Percentiles rank a stretch among this genome's conserved stretches.
These are phyloP conservation scores for Pollimyrus isidori DNA, from an alignment of 2,113 vertebrate genomes.

Conservation along the genomic window DNA sequence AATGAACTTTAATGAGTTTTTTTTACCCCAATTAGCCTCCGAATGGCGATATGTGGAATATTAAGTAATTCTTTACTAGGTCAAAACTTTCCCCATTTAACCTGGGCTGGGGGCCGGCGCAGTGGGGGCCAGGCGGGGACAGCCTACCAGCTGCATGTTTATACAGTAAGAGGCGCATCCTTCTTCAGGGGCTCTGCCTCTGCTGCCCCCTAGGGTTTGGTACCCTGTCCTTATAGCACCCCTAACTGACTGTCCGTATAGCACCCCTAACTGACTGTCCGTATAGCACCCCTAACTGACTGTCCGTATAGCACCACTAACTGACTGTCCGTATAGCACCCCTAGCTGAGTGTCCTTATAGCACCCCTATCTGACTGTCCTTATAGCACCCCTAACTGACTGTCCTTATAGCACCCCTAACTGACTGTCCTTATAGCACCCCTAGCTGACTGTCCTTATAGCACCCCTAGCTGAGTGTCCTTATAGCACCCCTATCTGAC, in stretches of 20 bases:
- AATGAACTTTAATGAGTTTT: conserved; percentile 43
- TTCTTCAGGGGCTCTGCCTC: neutral
- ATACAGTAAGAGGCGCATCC: neutral
- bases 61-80: conserved; percentile 37
- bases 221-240: neutral
- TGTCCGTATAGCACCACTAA: too few relatives aligned
- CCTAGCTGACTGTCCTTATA: neutral
- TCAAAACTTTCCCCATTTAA: conserved; percentile 38
- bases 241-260: too few relatives aligned
- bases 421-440: too few relatives aligned
- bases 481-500: too few relatives aligned
- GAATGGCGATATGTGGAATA: conserved; percentile 37
- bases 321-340: neutral
- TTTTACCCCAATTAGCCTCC: conserved; percentile 36
- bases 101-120: conserved; percentile 14
- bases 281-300: too few relatives aligned
- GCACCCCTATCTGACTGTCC: neutral
- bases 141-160: neutral
- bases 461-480: neutral
- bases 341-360: neutral
- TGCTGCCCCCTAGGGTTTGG: neutral
- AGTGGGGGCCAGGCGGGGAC: neutral
- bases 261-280: too few relatives aligned
- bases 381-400: too few relatives aligned
- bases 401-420: too few relatives aligned